A percentile compares a stretch with the other conserved stretches of the same genome.
phyloP scores from a whole-genome alignment of 1,140 invertebrate genomes.

The Littorina saxatilis region DNA sequence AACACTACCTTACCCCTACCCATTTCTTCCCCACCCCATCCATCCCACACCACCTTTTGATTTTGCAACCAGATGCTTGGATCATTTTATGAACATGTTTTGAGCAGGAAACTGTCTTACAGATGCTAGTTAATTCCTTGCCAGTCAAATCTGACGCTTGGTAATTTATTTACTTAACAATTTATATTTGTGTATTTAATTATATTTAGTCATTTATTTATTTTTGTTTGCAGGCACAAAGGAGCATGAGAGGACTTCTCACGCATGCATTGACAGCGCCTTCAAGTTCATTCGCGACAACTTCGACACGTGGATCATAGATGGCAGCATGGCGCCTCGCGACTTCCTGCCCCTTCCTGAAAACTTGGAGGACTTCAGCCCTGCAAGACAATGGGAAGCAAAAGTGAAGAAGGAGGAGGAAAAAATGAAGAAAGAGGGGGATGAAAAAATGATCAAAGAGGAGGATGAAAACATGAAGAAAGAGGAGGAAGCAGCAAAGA shows the following conservation, averaged over 20 bases:
- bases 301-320: neutral
- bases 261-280: constrained; percentile 60
- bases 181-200: too few relatives aligned
- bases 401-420: neutral
- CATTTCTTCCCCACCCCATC: too few relatives aligned
- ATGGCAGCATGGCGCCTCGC: neutral
- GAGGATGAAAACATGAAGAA: neutral
- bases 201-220: too few relatives aligned
- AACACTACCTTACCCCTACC: too few relatives aligned
- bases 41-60: too few relatives aligned
- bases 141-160: too few relatives aligned
- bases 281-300: constrained; percentile 65
- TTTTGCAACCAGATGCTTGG: too few relatives aligned
- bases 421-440: constrained; percentile 1
- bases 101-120: too few relatives aligned
- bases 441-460: neutral
- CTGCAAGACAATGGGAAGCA: neutral
- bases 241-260: constrained; percentile 67
- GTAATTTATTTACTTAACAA: too few relatives aligned
- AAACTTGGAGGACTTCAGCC: neutral
- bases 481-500: neutral
- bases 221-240: constrained; percentile 50
- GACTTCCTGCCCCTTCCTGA: neutral
- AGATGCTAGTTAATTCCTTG: too few relatives aligned
- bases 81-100: too few relatives aligned